Evolutionary conservation across 2,888 invertebrate genomes (phyloP).

Genomic region (Acrobasis consociella): DNA sequence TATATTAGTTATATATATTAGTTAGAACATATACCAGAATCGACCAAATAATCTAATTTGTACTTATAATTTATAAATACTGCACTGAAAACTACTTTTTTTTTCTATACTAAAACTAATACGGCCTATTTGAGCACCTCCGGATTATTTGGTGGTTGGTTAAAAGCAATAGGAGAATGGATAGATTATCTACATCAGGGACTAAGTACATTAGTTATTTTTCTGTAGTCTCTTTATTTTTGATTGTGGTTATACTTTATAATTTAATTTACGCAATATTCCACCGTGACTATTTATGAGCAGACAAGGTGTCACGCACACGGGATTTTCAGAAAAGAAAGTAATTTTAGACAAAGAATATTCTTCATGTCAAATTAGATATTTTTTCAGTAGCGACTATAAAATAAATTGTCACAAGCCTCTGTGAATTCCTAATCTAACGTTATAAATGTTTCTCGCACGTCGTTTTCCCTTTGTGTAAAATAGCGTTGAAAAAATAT

Average conservation of each 20-base stretch:
- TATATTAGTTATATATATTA: too few species aligned
- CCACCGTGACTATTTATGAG: neutral
- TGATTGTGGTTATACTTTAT: slow-evolving; percentile 24
- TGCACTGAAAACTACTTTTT: too few species aligned
- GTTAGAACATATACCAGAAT: neutral
- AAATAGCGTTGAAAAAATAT: neutral
- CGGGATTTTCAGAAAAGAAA: neutral
- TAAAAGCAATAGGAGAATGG: too few species aligned
- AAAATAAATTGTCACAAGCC: neutral
- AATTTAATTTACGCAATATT: slow-evolving; percentile 31
- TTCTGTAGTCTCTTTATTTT: slow-evolving; percentile 6
- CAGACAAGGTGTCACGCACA: neutral
- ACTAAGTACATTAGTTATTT: neutral
- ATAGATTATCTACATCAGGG: neutral
- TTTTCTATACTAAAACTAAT: too few species aligned
- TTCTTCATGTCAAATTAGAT: neutral
- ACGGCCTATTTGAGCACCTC: too few species aligned
- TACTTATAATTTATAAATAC: too few species aligned
- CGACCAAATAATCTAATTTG: neutral
- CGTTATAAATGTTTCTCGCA: neutral
- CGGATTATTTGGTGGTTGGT: too few species aligned
- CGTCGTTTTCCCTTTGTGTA: neutral
- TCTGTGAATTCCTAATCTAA: neutral
- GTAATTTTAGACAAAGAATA: neutral
- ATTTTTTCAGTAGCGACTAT: neutral